A percentile compares a stretch with the other conserved stretches of the same genome.
Conservation (phyloP, 2,888 invertebrate species). For the Leptinotarsa peninsularis region DNA sequence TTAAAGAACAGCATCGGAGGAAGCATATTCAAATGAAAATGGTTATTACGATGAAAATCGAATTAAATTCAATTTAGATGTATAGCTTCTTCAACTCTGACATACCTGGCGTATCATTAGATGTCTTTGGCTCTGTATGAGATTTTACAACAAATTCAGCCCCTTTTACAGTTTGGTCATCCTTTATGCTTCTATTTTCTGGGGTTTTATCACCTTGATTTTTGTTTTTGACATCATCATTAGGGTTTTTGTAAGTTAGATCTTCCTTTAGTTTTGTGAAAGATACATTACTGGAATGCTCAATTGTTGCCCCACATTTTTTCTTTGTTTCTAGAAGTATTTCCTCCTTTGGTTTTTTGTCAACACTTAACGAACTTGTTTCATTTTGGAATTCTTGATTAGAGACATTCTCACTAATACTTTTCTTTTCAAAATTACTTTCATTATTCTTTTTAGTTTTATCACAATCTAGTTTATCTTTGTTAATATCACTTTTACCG, state of each 20-base stretch:
- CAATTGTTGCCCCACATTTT: no score
- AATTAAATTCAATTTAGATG: slow-evolving; percentile 24
- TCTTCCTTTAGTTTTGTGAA: background rate
- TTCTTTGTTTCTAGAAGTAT: no score
- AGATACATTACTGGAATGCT: no score
- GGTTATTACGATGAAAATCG: background rate
- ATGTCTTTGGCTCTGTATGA: background rate
- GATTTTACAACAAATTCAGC: background rate
- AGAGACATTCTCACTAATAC: background rate
- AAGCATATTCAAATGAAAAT: slow-evolving; percentile 16
- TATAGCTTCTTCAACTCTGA: slow-evolving; percentile 35
- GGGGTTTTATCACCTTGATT: background rate
- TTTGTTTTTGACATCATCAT: background rate
- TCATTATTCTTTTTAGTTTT: background rate
- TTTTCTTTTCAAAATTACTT: background rate
- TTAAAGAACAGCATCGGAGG: background rate
- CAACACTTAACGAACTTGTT: no score
- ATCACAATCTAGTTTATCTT: background rate
- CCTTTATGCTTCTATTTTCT: background rate
- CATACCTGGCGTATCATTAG: slow-evolving; percentile 42
- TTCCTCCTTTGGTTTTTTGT: background rate
- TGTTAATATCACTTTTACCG: slow-evolving; percentile 25
- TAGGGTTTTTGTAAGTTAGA: background rate
- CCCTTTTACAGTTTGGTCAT: background rate
- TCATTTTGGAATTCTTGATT: background rate